These are phyloP conservation scores for Coboldia fuscipes DNA, from an alignment of 1,140 invertebrate species.

Conservation along the genomic window DNA sequence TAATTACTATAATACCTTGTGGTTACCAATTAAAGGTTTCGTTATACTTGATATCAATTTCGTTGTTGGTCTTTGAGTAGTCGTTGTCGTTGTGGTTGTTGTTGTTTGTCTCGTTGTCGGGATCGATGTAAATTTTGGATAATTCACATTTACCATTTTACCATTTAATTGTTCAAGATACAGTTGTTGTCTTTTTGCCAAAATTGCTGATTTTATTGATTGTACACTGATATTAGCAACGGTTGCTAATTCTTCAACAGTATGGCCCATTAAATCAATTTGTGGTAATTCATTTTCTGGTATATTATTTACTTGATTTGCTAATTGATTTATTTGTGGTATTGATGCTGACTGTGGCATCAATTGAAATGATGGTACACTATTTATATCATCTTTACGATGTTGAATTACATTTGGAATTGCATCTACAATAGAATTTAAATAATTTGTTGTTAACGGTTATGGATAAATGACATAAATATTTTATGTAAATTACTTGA, in stretches of 20 bases:
- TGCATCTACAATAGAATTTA: no score
- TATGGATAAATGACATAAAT: no score
- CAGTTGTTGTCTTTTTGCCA: constrained; percentile 40
- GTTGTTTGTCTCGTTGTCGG: constrained; percentile 24
- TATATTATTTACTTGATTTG: constrained; percentile 17
- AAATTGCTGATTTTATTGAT: constrained; percentile 45
- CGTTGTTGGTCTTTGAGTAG: constrained; percentile 2
- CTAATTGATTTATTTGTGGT: constrained; percentile 5
- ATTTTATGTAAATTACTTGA: no score
- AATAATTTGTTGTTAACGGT: no score
- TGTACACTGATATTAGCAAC: constrained; percentile 53
- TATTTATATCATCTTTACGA: constrained; percentile 10
- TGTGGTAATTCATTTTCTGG: constrained; percentile 11
- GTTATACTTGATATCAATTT: constrained; percentile 9
- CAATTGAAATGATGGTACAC: constrained; percentile 22
- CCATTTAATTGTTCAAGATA: constrained; percentile 21
- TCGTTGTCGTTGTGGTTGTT: constrained; percentile 11
- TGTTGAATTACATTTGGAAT: neutral
- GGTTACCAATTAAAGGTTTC: neutral
- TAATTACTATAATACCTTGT: neutral
- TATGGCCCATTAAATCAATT: constrained; percentile 26
- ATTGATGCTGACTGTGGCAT: constrained; percentile 28
- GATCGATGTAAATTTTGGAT: constrained; percentile 17
- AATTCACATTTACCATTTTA: no score
- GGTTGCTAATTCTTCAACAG: constrained; percentile 28